Base-by-base conservation (phyloP, 92 coral and sea anemone species). In the Montipora capitata region DNA sequence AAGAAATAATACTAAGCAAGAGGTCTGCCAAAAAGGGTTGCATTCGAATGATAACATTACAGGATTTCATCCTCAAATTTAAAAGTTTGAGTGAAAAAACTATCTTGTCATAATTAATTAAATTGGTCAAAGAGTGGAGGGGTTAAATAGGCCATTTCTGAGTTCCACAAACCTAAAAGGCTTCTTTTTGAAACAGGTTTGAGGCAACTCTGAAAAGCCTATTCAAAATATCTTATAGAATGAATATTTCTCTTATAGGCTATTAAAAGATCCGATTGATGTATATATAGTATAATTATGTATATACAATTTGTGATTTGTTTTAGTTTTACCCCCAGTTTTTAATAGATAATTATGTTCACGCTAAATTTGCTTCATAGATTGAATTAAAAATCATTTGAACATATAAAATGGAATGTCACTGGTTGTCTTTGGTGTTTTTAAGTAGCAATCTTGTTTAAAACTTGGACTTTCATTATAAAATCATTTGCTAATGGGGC, bases 141-240 rank as follows among this genome's bases (percentile, higher is more conserved):
- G 27, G 27, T 27, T 27, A 27, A 27, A 27, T 27, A 27, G 27
- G 27, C 27, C 27, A 27, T 27, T 27, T 27, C 27, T 27, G 27
- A 27, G 27, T 27, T 27, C 27, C 27, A 27, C 27, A 42, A 71
- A 71, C 54, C 27, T 6, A 75, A 48, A 48, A 75, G 1, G 62
- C 62, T 75, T 75, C 39, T 75, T 75, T 75, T 49, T 49, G n/a
- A 75, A 54, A 75, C 5, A 52, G 79, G 64, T 48, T 48, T 75
- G 44, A 75, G 62, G 65, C 64, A 75, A 75, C 79, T 75, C 64
- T 75, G 79, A 20, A 75, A 52, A 49, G 64, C 62, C 42, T 20
- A n/a, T 1, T 14, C 48, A 4, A 12, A 75, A 75, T 4, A 1
- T 41, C 76, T 71, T 61, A 68, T 0, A 27, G 13, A 14, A 68